Percentiles rank a stretch among this genome's conserved stretches.
Evolutionary conservation across 2,888 invertebrate species (phyloP).

Genomic region (Hypena proboscidalis): DNA sequence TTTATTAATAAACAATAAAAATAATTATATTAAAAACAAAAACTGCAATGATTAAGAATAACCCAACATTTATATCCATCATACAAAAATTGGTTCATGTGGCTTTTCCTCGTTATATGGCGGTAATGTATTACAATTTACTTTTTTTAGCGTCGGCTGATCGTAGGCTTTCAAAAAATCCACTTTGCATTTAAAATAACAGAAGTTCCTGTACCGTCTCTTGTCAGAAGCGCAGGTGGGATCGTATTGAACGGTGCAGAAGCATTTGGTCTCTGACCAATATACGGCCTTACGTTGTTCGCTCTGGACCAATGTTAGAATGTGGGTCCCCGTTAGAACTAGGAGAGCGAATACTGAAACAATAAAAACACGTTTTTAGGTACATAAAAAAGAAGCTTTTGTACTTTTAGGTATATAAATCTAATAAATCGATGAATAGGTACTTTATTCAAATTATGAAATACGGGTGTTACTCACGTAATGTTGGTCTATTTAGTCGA

Average conservation of each 20-base stretch:
- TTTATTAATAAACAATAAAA: too few relatives aligned
- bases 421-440: too few relatives aligned
- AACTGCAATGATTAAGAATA: too few relatives aligned
- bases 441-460: too few relatives aligned
- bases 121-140: conserved; percentile 42
- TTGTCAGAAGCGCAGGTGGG: conserved; percentile 53
- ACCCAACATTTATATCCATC: too few relatives aligned
- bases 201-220: conserved; percentile 49
- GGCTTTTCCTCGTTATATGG: conserved; percentile 9
- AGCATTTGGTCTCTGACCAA: conserved; percentile 44
- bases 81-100: conserved; percentile 2
- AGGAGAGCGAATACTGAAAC: conserved; percentile 34
- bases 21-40: too few relatives aligned
- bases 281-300: conserved; percentile 4
- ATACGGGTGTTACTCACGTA: too few relatives aligned
- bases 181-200: conserved; percentile 47
- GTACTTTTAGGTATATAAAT: too few relatives aligned
- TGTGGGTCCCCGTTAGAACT: conserved; percentile 20
- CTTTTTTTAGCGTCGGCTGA: conserved; percentile 21
- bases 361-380: conserved; percentile 6
- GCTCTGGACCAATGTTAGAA: conserved; percentile 6
- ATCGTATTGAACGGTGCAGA: conserved; percentile 53
- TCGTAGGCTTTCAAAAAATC: conserved; percentile 32
- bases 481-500: too few relatives aligned
- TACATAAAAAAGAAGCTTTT: too few relatives aligned